Percentiles rank a stretch among this genome's conserved stretches.
Evolutionary conservation across 1,140 invertebrate species (phyloP).

Genomic region (Drosophila nigrodunni): DNA sequence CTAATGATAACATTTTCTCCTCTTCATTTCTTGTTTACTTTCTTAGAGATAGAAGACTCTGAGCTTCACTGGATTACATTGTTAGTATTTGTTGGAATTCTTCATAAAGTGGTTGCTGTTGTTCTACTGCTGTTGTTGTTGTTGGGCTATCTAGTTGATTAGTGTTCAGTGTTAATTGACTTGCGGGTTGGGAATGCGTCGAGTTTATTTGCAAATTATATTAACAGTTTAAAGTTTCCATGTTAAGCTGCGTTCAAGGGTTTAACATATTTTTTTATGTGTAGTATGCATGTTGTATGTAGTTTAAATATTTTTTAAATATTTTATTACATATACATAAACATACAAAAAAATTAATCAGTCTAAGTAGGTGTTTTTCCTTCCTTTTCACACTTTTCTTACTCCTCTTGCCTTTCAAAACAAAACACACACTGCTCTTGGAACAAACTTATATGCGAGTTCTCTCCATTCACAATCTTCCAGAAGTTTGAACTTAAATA

Average conservation of each 20-base stretch:
- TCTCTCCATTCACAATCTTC: slow-evolving; percentile 5
- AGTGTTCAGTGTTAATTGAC: slow-evolving; percentile 67
- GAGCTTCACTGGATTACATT: slow-evolving; percentile 51
- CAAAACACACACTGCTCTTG: slow-evolving; percentile 11
- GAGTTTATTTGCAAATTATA: slow-evolving; percentile 53
- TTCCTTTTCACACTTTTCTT: slow-evolving; percentile 15
- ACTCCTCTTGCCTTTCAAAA: background rate
- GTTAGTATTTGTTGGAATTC: slow-evolving; percentile 20
- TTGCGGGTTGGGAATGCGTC: slow-evolving; percentile 53
- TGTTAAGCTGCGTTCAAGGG: slow-evolving; percentile 35
- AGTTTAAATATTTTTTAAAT: slow-evolving; percentile 55
- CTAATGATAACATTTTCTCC: slow-evolving; percentile 79
- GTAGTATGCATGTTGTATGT: slow-evolving; percentile 17
- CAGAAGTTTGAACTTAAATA: slow-evolving; percentile 56
- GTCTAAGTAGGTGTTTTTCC: slow-evolving; percentile 69
- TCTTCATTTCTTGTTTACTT: slow-evolving; percentile 5
- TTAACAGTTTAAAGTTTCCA: slow-evolving; percentile 1
- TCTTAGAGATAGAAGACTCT: slow-evolving; percentile 68
- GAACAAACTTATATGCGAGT: slow-evolving; percentile 2
- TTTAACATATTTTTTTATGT: slow-evolving; percentile 27
- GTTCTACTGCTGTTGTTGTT: slow-evolving; percentile 19
- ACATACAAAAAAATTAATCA: slow-evolving; percentile 81
- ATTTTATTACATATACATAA: slow-evolving; percentile 50
- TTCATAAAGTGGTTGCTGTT: slow-evolving; percentile 28
- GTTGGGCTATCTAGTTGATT: slow-evolving; percentile 45